phyloP scores from a whole-genome alignment of 1,140 invertebrate genomes.

The Bemisia tabaci region DNA sequence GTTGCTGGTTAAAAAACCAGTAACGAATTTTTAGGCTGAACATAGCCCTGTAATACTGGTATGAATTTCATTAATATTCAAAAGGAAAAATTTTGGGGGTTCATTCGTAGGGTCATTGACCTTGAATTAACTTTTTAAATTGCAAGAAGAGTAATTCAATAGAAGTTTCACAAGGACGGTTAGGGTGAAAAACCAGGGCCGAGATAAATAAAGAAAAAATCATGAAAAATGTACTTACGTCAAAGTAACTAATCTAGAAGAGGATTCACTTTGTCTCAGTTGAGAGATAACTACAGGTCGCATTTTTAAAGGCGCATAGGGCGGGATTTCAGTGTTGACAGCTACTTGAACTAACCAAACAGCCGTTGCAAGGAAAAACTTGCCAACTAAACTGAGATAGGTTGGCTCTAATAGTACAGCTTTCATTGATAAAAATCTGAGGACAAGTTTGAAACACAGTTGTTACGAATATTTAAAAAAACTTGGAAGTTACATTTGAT shows the following conservation, averaged over 20 bases:
- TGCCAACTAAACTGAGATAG: constrained; percentile 47
- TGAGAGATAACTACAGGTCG: constrained; percentile 5
- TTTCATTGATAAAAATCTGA: constrained; percentile 47
- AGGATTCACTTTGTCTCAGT: constrained; percentile 16
- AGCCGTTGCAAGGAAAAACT: constrained; percentile 66
- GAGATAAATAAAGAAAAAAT: no score
- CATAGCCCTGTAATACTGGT: no score
- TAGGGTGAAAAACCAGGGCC: no score
- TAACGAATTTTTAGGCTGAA: no score
- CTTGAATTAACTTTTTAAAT: no score
- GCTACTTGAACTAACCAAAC: constrained; percentile 75
- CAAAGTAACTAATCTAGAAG: not conserved
- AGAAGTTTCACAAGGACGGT: no score
- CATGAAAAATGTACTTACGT: no score
- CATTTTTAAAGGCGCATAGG: not conserved
- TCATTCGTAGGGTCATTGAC: no score
- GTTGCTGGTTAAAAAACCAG: no score
- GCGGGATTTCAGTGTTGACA: constrained; percentile 29
- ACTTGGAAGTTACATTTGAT: not conserved
- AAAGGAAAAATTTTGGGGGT: no score
- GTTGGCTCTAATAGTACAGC: constrained; percentile 58
- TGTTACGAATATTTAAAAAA: not conserved
- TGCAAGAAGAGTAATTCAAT: no score
- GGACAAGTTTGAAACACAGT: constrained; percentile 11
- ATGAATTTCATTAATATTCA: no score